Base-by-base conservation (phyloP, 1,140 invertebrate genomes). In the Tetramorium simillimum region DNA sequence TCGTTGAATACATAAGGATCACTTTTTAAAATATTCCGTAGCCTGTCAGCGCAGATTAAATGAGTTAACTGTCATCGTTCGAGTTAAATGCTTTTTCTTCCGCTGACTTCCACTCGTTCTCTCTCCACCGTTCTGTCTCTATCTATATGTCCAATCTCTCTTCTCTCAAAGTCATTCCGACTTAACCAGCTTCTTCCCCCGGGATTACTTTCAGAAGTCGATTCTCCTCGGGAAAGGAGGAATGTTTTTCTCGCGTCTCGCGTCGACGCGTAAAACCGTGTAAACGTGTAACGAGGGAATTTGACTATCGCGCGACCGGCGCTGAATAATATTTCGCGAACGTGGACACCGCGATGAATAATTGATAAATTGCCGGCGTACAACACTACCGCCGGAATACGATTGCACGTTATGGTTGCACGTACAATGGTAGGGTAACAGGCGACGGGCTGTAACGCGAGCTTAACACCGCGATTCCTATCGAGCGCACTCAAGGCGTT, bases 211-310 rank as follows among this genome's bases (percentile, higher is more conserved):
- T 70, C 5, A 60, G 33, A 81, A 81, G 77, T 81, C 65, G 63
- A 81, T 81, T 69, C 14, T 51, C 24, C 21, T 10, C 3, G n/a
- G 33, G 10, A 24, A 18, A 7, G 43, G n/a, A 40, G 46, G 16
- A 40, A 40, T 28, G 46, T 81, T 81, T 40, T 53, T 81, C 62
- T 40, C 40, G 28, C 14, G 43, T 37, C 24, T 65, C 43, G 28
- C 62, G 63, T 40, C 63, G 77, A 40, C 63, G 43, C 46, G 77
- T 78, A 65, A 78, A 65, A 49, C 58, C 46, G 33, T 70, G 63
- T 81, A 70, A 81, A 81, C 63, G 63, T 53, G 77, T 81, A 81
- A 80, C 77, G 77, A 80, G 62, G 46, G 33, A 69, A 81, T 81
- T 81, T 70, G 77, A 70, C 77, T 81, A 70, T 81, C 67, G 63